Conservation (phyloP, 2,797 vertebrate genomes). For the Xiphorhynchus erythropygius region DNA sequence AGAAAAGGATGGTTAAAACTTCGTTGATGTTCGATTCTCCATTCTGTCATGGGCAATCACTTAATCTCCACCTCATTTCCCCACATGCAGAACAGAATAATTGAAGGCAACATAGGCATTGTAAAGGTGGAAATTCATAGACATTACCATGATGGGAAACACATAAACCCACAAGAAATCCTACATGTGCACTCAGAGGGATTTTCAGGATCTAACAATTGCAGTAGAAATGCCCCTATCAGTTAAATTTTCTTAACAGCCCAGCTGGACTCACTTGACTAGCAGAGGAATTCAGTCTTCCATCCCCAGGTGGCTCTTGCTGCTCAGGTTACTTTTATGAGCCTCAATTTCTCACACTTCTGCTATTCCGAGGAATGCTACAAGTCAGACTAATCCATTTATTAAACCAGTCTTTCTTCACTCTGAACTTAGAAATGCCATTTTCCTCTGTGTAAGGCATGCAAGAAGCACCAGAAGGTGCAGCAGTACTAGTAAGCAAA, state of each 20-base stretch:
- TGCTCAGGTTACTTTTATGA: not conserved
- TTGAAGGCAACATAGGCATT: not conserved
- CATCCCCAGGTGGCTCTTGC: not conserved
- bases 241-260: not conserved
- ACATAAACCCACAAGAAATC: not conserved
- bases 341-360: not conserved
- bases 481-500: slow-evolving; percentile 16
- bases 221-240: not conserved
- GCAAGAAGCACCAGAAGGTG: not conserved
- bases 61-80: slow-evolving; percentile 42
- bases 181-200: not conserved
- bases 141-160: not conserved
- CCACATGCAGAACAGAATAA: not conserved
- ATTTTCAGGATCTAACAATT: not conserved
- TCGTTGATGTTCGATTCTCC: not conserved
- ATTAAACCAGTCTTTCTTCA: not conserved
- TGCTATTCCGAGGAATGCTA: not conserved
- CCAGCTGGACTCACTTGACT: not conserved
- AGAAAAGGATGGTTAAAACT: slow-evolving; percentile 23
- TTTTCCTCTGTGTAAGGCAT: not conserved
- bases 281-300: not conserved
- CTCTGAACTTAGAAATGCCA: not conserved
- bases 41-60: not conserved
- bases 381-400: not conserved
- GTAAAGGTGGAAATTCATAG: not conserved